phyloP scores from a whole-genome alignment of 1,140 invertebrate genomes.

The Pectinophora gossypiella region DNA sequence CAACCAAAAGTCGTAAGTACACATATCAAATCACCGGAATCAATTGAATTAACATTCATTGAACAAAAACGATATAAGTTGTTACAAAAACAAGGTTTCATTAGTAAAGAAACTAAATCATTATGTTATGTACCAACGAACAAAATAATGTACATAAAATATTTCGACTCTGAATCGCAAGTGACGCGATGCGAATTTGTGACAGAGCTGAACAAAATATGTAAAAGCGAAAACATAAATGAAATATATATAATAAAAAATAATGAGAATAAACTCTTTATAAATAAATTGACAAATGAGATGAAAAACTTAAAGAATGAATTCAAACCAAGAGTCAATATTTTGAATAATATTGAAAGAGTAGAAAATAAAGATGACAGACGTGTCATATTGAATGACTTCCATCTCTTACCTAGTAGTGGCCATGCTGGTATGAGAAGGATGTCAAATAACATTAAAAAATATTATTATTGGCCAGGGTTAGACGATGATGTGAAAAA shows the following conservation, averaged over 20 bases:
- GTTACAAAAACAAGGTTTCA: not conserved
- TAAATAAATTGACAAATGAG: constrained; percentile 5
- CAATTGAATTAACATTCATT: constrained; percentile 2
- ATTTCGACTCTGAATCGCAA: constrained; percentile 10
- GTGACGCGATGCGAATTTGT: constrained; percentile 14
- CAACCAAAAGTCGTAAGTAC: constrained; percentile 1
- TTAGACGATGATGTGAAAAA: constrained; percentile 13
- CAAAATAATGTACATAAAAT: constrained; percentile 12
- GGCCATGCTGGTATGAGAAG: constrained; percentile 27
- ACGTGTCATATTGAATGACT: constrained; percentile 15
- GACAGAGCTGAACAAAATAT: constrained; percentile 11
- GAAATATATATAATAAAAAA: constrained; percentile 1
- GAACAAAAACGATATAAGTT: not conserved
- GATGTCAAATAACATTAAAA: constrained; percentile 28
- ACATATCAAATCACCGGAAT: not conserved
- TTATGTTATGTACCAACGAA: not conserved
- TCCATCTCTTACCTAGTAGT: constrained; percentile 10
- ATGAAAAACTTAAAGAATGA: constrained; percentile 9
- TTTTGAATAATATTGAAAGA: constrained; percentile 8
- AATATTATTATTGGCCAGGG: constrained; percentile 20
- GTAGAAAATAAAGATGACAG: constrained; percentile 13
- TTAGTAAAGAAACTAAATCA: not conserved
- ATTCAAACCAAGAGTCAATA: constrained; percentile 6
- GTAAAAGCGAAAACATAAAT: constrained; percentile 7
- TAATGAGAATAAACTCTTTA: no score